Conservation (phyloP, 2,113 vertebrate species). For the Hyperoodon ampullatus region DNA sequence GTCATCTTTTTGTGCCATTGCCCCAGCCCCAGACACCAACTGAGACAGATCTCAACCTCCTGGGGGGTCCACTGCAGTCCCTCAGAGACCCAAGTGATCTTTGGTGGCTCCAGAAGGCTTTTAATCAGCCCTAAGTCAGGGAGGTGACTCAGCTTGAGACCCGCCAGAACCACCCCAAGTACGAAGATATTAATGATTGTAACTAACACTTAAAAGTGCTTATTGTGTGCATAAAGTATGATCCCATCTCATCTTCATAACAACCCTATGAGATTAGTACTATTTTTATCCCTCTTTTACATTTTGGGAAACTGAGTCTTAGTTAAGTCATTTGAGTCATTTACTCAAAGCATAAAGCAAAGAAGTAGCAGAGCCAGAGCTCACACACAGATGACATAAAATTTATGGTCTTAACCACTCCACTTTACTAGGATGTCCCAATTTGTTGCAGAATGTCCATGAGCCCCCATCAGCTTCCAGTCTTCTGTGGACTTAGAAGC, state of each 20-base stretch:
- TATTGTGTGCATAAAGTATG: neutral
- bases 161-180: neutral
- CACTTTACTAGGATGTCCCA: neutral
- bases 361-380: neutral
- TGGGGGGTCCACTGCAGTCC: neutral
- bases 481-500: neutral
- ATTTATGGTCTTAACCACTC: neutral
- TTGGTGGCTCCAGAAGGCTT: neutral
- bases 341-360: conserved; percentile 43
- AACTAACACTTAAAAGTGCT: neutral
- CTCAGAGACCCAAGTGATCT: neutral
- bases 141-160: neutral
- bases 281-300: conserved; percentile 33
- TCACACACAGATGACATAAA: neutral
- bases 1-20: neutral
- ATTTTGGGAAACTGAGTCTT: conserved; percentile 35
- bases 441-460: neutral
- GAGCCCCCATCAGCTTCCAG: neutral
- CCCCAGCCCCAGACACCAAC: neutral
- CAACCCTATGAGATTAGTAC: neutral
- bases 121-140: neutral
- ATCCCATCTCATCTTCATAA: conserved; percentile 1
- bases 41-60: neutral
- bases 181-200: neutral
- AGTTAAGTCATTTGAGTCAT: conserved; percentile 29